Conservation (phyloP, 2,113 vertebrate species). For the Dasyurus viverrinus region DNA sequence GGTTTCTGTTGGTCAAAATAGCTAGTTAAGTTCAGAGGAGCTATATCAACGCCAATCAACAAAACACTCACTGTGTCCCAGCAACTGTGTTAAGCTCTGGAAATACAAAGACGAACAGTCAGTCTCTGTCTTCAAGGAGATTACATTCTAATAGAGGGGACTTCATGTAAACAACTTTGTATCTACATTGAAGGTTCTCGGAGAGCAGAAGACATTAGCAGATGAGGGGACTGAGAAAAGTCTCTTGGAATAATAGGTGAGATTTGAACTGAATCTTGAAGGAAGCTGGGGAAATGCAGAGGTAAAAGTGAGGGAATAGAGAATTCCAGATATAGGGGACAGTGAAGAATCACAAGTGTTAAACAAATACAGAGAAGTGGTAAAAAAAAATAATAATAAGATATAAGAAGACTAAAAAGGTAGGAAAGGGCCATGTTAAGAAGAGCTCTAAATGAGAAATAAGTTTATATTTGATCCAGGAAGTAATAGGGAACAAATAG, state of each 20-base stretch:
- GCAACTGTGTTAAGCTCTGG: background rate
- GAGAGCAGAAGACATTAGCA: background rate
- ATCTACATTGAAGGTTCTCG: background rate
- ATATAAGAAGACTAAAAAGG: background rate
- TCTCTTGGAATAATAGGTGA: background rate
- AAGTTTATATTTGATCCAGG: background rate
- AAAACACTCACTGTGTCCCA: background rate
- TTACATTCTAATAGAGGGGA: background rate
- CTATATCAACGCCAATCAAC: background rate
- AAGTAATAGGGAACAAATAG: background rate
- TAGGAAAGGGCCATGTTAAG: background rate
- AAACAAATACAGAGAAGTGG: background rate
- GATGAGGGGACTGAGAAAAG: background rate
- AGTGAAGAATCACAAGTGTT: background rate
- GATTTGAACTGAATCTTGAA: background rate
- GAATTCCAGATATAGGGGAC: background rate
- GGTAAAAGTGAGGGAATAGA: background rate
- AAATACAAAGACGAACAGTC: background rate
- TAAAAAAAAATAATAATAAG: too few relatives aligned
- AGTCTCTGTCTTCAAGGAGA: background rate
- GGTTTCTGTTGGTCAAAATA: background rate
- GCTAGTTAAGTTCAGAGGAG: background rate
- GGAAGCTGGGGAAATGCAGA: background rate
- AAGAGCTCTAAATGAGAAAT: background rate
- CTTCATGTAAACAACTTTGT: background rate